Evolutionary conservation across 2,113 vertebrate species (phyloP), one percentile per base, ranked within the genome.

Genomic region (Talpa occidentalis): DNA sequence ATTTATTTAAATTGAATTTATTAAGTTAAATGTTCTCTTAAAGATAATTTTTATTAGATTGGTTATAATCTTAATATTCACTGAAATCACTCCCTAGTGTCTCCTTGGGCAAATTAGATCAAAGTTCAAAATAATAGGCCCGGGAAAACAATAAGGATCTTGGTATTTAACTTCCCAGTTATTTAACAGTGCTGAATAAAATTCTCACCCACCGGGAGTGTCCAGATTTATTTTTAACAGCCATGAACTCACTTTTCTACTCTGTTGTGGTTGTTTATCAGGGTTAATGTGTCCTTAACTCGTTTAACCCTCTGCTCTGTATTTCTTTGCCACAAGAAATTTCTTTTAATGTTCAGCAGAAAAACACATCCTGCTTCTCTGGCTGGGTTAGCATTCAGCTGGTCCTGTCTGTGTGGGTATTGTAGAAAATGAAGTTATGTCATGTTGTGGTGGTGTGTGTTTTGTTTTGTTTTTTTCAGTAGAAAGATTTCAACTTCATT

Each of bases 381-480:
- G 1, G 0, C 64, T 35, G 52, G 32, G 17, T 19, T 59, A 3
- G 21, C 28, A 19, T 37, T 88, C 19, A 3, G 54, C 62, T 64
- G 28, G 35, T 28, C 24, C 9, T 16, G 4, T 44, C 42, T 11
- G 22, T 19, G 17, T 74, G 59, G 67, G 24, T 15, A 5, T 5
- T 40, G 47, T 8, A 69, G 64, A 83, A 64, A 79, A 74, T 60
- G 30, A 85, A 49, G 19, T 62, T 62, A 49, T 6, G 0, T 42
- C 37, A 6, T 16, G 24, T 47, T 56, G 78, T 86, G 37, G 24
- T 74, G 49, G 59, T 26, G n/a, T n/a, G n/a, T 14, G 11, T 21
- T 91, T 91, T 89, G 7, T 15, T 21, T 87, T 88, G 82, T n/a
- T 64, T 78, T n/a, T n/a, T n/a, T n/a, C n/a, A n/a, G 42, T 77